phyloP scores from a whole-genome alignment of 2,113 vertebrate genomes.

The Rhinichthys klamathensis region DNA sequence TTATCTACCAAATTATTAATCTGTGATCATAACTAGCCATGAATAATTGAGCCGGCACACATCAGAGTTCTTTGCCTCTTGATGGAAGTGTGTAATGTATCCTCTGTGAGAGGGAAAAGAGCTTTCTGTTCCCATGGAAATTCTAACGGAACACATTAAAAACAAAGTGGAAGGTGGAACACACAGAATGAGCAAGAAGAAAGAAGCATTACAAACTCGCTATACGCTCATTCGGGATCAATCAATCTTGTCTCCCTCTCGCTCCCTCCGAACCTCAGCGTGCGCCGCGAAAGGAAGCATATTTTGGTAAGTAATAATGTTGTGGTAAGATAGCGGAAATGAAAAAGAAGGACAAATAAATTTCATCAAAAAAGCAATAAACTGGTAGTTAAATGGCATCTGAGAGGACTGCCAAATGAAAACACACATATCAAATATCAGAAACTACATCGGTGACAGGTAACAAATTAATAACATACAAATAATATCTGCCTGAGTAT shows the following conservation, averaged over 20 bases:
- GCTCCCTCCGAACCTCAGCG: constrained; percentile 48
- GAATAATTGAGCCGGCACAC: constrained; percentile 55
- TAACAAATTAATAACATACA: constrained; percentile 80
- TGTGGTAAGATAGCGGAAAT: constrained; percentile 71
- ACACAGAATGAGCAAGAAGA: constrained; percentile 68
- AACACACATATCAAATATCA: constrained; percentile 75
- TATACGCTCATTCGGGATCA: constrained; percentile 75
- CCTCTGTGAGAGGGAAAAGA: constrained; percentile 35
- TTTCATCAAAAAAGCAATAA: constrained; percentile 81
- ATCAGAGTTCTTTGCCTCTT: constrained; percentile 44
- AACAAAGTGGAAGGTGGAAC: constrained; percentile 48
- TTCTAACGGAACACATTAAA: constrained; percentile 43
- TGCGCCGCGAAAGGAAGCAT: constrained; percentile 51
- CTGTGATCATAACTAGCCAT: constrained; percentile 55
- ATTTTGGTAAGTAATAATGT: constrained; percentile 72
- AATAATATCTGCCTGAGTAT: constrained; percentile 46
- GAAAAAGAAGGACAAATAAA: constrained; percentile 77
- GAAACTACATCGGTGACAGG: constrained; percentile 68
- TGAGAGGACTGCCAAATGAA: constrained; percentile 75
- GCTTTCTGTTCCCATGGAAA: constrained; percentile 50
- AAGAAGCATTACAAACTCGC: constrained; percentile 63
- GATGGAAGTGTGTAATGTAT: constrained; percentile 46
- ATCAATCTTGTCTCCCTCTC: constrained; percentile 71
- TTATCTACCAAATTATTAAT: constrained; percentile 60
- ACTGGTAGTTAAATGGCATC: constrained; percentile 73